A percentile compares a stretch with the other conserved stretches of the same genome.
Conservation (phyloP, 2,888 invertebrate species). For the Acleris emargana region DNA sequence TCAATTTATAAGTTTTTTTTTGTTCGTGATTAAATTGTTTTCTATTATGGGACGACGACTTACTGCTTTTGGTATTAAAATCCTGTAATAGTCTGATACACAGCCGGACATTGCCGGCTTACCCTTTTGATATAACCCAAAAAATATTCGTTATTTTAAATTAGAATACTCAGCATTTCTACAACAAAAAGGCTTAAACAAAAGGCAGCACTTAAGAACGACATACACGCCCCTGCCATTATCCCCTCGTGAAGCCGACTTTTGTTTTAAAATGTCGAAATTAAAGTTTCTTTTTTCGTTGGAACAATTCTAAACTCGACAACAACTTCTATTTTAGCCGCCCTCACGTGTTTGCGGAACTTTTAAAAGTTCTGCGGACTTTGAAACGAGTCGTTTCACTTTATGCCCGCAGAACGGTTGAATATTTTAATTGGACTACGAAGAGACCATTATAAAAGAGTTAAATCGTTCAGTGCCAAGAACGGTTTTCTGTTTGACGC, state of each 20-base stretch:
- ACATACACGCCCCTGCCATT: conserved; percentile 73
- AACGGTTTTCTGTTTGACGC: too few relatives aligned
- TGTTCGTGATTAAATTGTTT: too few relatives aligned
- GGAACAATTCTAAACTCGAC: conserved; percentile 77
- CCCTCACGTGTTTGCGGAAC: conserved; percentile 79
- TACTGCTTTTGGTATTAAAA: too few relatives aligned
- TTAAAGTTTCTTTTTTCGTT: conserved; percentile 79
- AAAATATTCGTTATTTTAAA: too few relatives aligned
- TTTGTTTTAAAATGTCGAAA: conserved; percentile 80
- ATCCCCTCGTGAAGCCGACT: conserved; percentile 66
- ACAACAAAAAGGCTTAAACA: conserved; percentile 10
- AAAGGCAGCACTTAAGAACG: conserved; percentile 43
- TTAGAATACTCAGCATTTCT: too few relatives aligned
- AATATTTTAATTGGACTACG: conserved; percentile 70
- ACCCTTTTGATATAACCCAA: too few relatives aligned
- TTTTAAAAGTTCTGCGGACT: conserved; percentile 75
- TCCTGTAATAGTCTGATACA: too few relatives aligned
- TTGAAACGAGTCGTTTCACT: conserved; percentile 68
- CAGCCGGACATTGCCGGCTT: too few relatives aligned
- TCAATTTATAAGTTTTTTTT: too few relatives aligned
- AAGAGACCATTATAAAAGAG: conserved; percentile 42
- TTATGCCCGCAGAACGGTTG: conserved; percentile 60
- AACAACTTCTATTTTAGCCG: conserved; percentile 80
- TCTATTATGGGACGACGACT: too few relatives aligned
- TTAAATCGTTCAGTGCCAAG: conserved; percentile 11